Evolutionary conservation across 1,140 invertebrate species (phyloP).

Genomic region (Microplitis demolitor): DNA sequence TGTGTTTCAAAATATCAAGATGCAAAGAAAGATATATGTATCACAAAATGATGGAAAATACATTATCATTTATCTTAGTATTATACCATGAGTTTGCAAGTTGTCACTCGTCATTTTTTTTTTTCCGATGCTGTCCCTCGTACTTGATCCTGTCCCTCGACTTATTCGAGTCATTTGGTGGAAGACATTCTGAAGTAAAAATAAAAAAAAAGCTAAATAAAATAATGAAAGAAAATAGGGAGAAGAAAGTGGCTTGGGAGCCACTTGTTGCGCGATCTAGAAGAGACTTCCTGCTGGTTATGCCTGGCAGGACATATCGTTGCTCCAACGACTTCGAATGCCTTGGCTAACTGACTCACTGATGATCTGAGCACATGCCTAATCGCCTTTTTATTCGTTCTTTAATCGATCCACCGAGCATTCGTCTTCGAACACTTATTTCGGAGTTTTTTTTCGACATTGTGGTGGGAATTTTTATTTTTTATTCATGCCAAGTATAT

Average conservation of each 20-base stretch:
- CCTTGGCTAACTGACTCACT: constrained; percentile 38
- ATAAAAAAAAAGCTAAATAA: constrained; percentile 8
- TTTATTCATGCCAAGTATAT: neutral
- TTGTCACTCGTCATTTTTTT: too few species aligned
- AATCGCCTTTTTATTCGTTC: constrained; percentile 42
- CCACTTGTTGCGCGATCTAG: constrained; percentile 48
- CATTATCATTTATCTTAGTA: too few species aligned
- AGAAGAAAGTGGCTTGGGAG: constrained; percentile 29
- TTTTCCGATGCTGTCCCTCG: too few species aligned
- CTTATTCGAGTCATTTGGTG: neutral
- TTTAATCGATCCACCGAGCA: constrained; percentile 37
- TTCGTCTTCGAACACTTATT: neutral
- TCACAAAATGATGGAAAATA: too few species aligned
- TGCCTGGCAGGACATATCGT: constrained; percentile 34
- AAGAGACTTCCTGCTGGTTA: constrained; percentile 40
- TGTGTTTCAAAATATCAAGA: too few species aligned
- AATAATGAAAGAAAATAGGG: constrained; percentile 23
- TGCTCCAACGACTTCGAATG: constrained; percentile 45
- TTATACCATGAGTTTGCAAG: too few species aligned
- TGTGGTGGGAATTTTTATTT: neutral
- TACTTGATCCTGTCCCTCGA: neutral
- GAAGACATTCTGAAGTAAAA: neutral
- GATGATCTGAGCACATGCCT: constrained; percentile 29
- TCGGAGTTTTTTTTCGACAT: neutral
- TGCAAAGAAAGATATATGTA: too few species aligned